Evolutionary conservation across 2,888 invertebrate genomes (phyloP), one percentile per base, ranked within the genome.

Genomic region (Cabera pusaria): DNA sequence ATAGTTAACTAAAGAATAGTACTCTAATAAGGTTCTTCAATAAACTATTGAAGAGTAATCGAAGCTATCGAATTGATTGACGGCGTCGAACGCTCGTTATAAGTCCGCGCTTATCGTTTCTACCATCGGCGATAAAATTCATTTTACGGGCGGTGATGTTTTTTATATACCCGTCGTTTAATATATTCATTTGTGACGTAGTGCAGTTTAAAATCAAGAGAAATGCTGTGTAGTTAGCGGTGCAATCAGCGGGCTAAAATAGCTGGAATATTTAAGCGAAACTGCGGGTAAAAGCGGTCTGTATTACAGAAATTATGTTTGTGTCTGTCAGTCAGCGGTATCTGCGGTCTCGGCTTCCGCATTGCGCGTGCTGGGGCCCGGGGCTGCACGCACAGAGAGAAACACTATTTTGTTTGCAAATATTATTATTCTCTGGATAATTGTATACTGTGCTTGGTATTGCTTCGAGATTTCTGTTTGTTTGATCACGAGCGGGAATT

Each of bases 291-390:
- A 43, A 44, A 38, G 36, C 31, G 42, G 38, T 51, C 47, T 50
- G 52, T 56, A 59, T 54, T 53, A 51, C 51, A 36, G 41, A 48
- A 35, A 46, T 50, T 50, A 55, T 50, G 50, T 55, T 52, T 52
- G 44, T 49, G 53, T 57, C 56, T 62, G 60, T 62, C 62, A 54
- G 61, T 61, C 59, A 53, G 60, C 49, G 55, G 58, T 52, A 49
- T 44, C 50, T 44, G 55, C 33, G 53, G 48, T 63, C 53, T 56
- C 44, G 56, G 69, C 71, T 73, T 75, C 74, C 75, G 75, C 75
- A 72, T 73, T 67, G 72, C 69, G 67, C 61, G 56, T 44, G 57
- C 64, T 62, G 63, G 51, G 48, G 39, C 37, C 48, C 27, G 23
- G 28, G 34, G 14, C 34, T 23, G 48, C 57, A 54, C 59, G 56